Conservation (phyloP, 2,888 invertebrate genomes). For the Rhimphoctona megacephalus region DNA sequence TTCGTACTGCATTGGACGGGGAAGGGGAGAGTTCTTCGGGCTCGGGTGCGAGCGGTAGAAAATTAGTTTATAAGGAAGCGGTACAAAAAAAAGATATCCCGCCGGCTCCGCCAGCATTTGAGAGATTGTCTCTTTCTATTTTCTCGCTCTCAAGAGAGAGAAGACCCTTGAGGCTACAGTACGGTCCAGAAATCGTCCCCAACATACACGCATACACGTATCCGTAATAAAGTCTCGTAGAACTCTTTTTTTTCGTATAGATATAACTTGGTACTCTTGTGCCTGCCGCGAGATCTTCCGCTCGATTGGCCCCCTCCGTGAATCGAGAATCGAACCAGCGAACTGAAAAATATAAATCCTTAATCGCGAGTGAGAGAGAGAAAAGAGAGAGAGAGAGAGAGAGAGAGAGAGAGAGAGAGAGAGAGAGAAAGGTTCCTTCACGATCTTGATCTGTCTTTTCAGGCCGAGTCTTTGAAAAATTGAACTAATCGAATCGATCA, state of each 20-base stretch:
- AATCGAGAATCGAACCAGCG: slow-evolving; percentile 69
- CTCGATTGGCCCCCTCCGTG: slow-evolving; percentile 66
- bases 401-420: neutral
- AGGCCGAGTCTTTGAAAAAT: slow-evolving; percentile 15
- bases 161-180: slow-evolving; percentile 56
- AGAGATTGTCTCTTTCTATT: slow-evolving; percentile 40
- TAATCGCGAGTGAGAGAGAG: slow-evolving; percentile 55
- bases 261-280: slow-evolving; percentile 31
- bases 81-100: slow-evolving; percentile 67
- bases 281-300: slow-evolving; percentile 63
- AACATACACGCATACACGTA: slow-evolving; percentile 11
- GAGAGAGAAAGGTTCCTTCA: no score
- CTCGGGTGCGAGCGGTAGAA: slow-evolving; percentile 74
- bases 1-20: slow-evolving; percentile 53
- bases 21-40: slow-evolving; percentile 67
- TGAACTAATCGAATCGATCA: slow-evolving; percentile 18
- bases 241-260: slow-evolving; percentile 33
- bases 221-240: slow-evolving; percentile 42
- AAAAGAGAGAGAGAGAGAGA: slow-evolving; percentile 1
- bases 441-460: slow-evolving; percentile 52
- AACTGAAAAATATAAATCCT: slow-evolving; percentile 71
- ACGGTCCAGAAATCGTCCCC: slow-evolving; percentile 62
- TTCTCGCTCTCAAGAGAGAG: slow-evolving; percentile 14
- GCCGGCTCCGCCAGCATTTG: slow-evolving; percentile 25
- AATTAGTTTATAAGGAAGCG: slow-evolving; percentile 85